Evolutionary conservation across 2,888 invertebrate genomes (phyloP).

Genomic region (Xanthia icteritia): DNA sequence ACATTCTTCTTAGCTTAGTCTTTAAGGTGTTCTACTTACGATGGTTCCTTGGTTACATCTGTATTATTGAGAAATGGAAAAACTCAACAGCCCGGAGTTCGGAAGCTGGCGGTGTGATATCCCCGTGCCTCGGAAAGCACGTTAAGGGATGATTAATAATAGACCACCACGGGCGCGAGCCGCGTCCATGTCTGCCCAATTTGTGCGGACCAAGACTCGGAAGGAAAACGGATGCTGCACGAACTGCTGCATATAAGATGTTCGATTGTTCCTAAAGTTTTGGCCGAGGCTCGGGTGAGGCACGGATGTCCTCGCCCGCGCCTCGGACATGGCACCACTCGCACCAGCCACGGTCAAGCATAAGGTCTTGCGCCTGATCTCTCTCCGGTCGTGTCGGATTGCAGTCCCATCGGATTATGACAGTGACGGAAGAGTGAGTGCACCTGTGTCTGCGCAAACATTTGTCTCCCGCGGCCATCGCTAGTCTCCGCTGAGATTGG

Average conservation of each 20-base stretch:
- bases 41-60: background rate
- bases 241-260: too few species aligned
- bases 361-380: background rate
- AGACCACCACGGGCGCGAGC: background rate
- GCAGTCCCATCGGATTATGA: too few species aligned
- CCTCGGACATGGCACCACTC: background rate
- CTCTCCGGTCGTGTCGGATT: background rate
- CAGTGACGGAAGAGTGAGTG: too few species aligned
- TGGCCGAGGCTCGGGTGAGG: too few species aligned
- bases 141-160: background rate
- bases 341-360: background rate
- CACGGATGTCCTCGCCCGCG: background rate
- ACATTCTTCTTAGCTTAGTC: constrained; percentile 22
- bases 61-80: background rate
- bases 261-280: background rate
- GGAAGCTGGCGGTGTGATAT: background rate
- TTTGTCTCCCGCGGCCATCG: too few species aligned
- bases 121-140: background rate
- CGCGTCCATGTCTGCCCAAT: background rate
- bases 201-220: background rate
- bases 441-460: too few species aligned
- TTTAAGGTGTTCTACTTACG: background rate
- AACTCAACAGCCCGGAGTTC: background rate
- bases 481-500: background rate
- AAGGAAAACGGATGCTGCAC: too few species aligned